Evolutionary conservation across 2,888 invertebrate species (phyloP), one percentile per base, ranked within the genome.

Genomic region (Amitus sp.): DNA sequence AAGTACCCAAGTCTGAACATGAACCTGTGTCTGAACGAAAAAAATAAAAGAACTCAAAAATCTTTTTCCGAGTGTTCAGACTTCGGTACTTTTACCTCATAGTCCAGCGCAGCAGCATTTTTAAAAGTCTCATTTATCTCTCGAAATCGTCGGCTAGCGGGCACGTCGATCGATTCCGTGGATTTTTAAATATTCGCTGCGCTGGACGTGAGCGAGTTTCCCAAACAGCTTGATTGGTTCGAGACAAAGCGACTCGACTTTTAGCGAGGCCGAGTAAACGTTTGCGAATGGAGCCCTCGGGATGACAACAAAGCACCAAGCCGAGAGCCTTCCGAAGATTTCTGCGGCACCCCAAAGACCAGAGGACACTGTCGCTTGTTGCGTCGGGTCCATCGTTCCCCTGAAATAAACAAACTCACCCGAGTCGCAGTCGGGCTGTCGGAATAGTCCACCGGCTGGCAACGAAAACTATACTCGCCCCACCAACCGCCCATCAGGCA

Each of bases 401-500:
- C 66, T 66, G 66, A 1, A 67, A 66, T 55, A 47, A 33, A 43
- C 43, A 55, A 18, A 87, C 93, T 92, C 90, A 95, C 95, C 89
- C 93, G 89, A 81, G 88, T 86, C 69, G 95, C 92, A 79, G 89
- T 87, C 66, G 91, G 88, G 83, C 88, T 90, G 84, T 90, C 87
- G 74, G 90, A 87, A 86, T 93, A 91, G 87, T 95, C 95, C 83
- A 95, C 94, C 62, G 94, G 94, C 85, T 95, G 93, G 86, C 95
- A 95, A 80, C 89, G 89, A 82, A 91, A 89, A 84, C 90, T 93
- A 89, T 95, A 95, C 80, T 93, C 89, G 80, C 89, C 88, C 88
- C 92, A 90, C 95, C 95, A 95, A 82, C 95, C 95, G 79, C 92
- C 91, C 90, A 91, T 90, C 86, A 92, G 87, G 84, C 91, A 89